A percentile compares a stretch with the other conserved stretches of the same genome.
phyloP scores from a whole-genome alignment of 2,113 vertebrate genomes.

The Patagioenas fasciata region DNA sequence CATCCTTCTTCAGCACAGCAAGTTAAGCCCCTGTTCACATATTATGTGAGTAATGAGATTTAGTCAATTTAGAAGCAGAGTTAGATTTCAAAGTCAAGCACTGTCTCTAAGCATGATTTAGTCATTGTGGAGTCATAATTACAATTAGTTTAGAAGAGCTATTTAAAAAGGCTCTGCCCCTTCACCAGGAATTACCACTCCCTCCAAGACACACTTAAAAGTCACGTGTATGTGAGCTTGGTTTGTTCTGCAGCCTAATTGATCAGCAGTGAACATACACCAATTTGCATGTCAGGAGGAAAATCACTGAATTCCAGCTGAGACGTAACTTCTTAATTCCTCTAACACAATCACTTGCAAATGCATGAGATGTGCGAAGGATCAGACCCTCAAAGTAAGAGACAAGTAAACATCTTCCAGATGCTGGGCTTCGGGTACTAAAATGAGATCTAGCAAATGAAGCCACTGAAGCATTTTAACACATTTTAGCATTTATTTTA shows the following conservation, averaged over 20 bases:
- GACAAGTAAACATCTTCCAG: background rate
- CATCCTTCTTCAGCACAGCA: background rate
- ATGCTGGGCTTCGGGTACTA: background rate
- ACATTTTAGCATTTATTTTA: background rate
- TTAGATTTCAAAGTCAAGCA: background rate
- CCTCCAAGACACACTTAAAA: background rate
- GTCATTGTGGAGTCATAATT: background rate
- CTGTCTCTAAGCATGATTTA: background rate
- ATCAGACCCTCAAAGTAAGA: background rate
- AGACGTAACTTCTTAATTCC: background rate
- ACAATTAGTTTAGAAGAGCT: background rate
- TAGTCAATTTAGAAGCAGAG: background rate
- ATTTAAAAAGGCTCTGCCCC: background rate
- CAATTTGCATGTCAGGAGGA: background rate
- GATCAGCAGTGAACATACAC: rapidly evolving
- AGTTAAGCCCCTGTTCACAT: background rate
- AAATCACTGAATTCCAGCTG: background rate
- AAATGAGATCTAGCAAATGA: background rate
- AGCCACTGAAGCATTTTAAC: background rate
- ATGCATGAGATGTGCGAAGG: rapidly evolving
- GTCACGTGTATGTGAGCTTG: rapidly evolving
- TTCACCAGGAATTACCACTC: background rate
- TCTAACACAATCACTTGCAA: background rate
- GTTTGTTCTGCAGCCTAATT: background rate
- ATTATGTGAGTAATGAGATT: background rate